These are phyloP conservation scores for Zophobas morio DNA, from an alignment of 1,140 invertebrate species.

Conservation along the genomic window DNA sequence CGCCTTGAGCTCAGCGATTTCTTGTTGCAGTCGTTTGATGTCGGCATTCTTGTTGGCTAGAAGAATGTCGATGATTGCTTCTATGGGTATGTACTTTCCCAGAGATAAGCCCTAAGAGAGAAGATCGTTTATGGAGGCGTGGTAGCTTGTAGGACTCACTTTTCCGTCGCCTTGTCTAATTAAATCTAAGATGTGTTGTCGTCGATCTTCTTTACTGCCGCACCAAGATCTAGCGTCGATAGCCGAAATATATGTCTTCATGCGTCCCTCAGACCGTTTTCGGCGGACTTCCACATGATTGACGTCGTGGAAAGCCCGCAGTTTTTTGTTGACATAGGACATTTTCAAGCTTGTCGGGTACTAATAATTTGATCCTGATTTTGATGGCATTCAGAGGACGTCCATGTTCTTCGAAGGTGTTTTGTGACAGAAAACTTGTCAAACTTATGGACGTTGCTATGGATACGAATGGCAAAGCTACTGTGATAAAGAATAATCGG, in stretches of 20 bases:
- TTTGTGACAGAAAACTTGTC: conserved; percentile 18
- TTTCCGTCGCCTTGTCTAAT: conserved; percentile 46
- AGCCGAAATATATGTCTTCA: conserved; percentile 62
- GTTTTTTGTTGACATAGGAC: conserved; percentile 60
- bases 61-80: conserved; percentile 69
- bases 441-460: background rate
- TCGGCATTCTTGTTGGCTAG: conserved; percentile 68
- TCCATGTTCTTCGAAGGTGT: conserved; percentile 23
- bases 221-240: conserved; percentile 63
- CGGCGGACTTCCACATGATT: conserved; percentile 50
- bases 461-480: background rate
- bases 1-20: conserved; percentile 63
- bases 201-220: conserved; percentile 57
- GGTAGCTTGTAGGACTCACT: background rate
- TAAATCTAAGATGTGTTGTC: conserved; percentile 63
- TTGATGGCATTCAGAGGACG: conserved; percentile 24
- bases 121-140: background rate
- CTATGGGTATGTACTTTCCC: conserved; percentile 64
- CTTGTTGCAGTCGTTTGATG: conserved; percentile 67
- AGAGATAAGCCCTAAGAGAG: conserved; percentile 52
- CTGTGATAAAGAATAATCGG: too few species aligned
- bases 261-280: conserved; percentile 60
- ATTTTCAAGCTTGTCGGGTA: conserved; percentile 35
- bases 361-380: conserved; percentile 27
- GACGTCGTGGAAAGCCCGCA: conserved; percentile 54